Evolutionary conservation across 2,797 vertebrate genomes (phyloP).

Genomic region (Typhlichthys subterraneus): DNA sequence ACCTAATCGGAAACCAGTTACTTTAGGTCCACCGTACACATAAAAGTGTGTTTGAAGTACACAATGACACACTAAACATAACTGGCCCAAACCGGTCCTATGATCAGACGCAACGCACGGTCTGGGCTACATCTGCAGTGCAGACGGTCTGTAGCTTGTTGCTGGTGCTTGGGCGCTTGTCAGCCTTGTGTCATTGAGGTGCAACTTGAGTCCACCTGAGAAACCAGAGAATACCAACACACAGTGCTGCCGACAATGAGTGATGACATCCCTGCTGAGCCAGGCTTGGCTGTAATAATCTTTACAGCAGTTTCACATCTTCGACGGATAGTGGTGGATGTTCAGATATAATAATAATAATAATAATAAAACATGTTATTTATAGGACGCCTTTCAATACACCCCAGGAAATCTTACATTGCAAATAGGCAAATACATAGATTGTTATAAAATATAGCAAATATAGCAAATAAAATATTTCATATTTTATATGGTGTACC

Average conservation of each 20-base stretch:
- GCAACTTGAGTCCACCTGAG: constrained; percentile 55
- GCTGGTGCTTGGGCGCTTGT: constrained; percentile 34
- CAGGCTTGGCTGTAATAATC: constrained; percentile 1
- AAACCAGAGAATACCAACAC: constrained; percentile 55
- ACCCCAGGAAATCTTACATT: no score
- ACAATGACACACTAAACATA: no score
- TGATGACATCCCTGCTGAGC: constrained; percentile 22
- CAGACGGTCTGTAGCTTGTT: neutral
- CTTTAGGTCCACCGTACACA: no score
- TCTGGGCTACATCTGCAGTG: neutral
- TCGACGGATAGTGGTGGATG: neutral
- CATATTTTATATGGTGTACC: no score
- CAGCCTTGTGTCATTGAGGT: constrained; percentile 44
- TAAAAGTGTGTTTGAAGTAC: no score
- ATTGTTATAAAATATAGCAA: no score
- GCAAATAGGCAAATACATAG: no score
- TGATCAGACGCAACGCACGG: neutral
- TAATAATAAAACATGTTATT: no score
- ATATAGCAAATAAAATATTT: no score
- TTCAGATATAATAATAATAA: no score
- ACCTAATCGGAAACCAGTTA: no score
- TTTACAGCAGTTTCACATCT: neutral
- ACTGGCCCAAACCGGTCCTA: neutral
- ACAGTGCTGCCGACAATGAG: constrained; percentile 33
- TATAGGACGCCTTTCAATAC: no score